phyloP scores from a whole-genome alignment of 2,113 vertebrate genomes.

The Gymnogyps californianus region DNA sequence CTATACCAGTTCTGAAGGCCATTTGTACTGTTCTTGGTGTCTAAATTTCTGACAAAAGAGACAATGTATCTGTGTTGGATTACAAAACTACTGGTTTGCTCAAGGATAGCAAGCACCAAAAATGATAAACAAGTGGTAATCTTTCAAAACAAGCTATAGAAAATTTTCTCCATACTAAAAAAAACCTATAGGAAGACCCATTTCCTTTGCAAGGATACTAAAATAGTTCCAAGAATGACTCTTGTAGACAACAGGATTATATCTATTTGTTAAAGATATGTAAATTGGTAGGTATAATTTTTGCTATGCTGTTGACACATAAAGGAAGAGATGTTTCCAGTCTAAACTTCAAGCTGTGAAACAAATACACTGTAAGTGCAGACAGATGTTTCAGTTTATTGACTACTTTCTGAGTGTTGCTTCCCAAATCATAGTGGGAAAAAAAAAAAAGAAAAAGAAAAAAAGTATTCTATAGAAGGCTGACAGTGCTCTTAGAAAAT shows the following conservation, averaged over 20 bases:
- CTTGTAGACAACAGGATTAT: neutral
- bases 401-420: neutral
- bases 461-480: neutral
- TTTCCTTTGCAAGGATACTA: neutral
- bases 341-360: conserved; percentile 21
- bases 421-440: neutral
- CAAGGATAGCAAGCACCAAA: neutral
- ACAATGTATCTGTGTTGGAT: neutral
- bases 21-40: neutral
- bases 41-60: neutral
- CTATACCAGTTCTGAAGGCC: neutral
- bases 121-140: neutral
- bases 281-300: neutral
- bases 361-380: neutral
- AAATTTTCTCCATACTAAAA: neutral
- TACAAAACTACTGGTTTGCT: neutral
- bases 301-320: neutral
- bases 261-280: neutral
- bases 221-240: neutral
- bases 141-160: neutral
- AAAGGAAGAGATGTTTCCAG: neutral
- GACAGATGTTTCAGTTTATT: conserved; percentile 3
- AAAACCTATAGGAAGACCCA: neutral
- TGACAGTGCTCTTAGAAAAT: neutral
- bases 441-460: neutral